Evolutionary conservation across 1,140 invertebrate species (phyloP).

Genomic region (Trichogramma pretiosum): DNA sequence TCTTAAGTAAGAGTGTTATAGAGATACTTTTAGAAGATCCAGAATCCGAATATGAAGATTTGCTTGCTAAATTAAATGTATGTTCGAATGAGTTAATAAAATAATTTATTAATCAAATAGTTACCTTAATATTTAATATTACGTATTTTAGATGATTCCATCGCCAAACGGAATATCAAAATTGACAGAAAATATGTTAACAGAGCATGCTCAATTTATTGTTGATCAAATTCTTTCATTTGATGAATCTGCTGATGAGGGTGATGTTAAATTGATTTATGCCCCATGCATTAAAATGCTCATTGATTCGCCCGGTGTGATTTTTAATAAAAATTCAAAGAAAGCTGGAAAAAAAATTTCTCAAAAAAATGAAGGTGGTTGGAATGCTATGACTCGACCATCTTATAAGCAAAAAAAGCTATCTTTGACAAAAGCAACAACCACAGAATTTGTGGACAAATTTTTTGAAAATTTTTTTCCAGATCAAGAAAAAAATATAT

Average conservation of each 20-base stretch:
- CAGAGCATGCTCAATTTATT: slow-evolving; percentile 75
- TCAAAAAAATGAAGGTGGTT: slow-evolving; percentile 13
- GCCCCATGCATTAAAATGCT: slow-evolving; percentile 69
- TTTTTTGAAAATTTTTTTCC: slow-evolving; percentile 77
- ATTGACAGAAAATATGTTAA: slow-evolving; percentile 68
- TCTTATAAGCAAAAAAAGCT: slow-evolving; percentile 44
- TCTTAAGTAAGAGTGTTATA: slow-evolving; percentile 71
- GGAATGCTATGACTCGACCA: slow-evolving; percentile 31
- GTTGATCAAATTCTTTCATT: slow-evolving; percentile 75
- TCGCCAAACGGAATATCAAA: slow-evolving; percentile 52
- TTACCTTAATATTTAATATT: slow-evolving; percentile 28
- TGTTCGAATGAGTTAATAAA: too few relatives aligned
- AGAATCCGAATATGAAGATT: slow-evolving; percentile 72
- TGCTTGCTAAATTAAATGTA: slow-evolving; percentile 58
- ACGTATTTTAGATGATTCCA: slow-evolving; percentile 44
- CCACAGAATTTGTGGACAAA: slow-evolving; percentile 65
- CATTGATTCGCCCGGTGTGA: slow-evolving; percentile 68
- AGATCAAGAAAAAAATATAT: slow-evolving; percentile 57
- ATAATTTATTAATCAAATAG: slow-evolving; percentile 1
- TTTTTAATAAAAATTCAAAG: slow-evolving; percentile 52
- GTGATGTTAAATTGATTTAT: slow-evolving; percentile 58
- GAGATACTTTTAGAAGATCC: slow-evolving; percentile 68
- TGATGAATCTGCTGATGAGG: slow-evolving; percentile 55
- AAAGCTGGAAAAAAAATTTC: slow-evolving; percentile 2
- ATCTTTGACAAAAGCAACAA: slow-evolving; percentile 67